Percentiles rank a stretch among this genome's conserved stretches.
These are phyloP conservation scores for Camponotus fellah DNA, from an alignment of 2,888 invertebrate species.

Conservation along the genomic window DNA sequence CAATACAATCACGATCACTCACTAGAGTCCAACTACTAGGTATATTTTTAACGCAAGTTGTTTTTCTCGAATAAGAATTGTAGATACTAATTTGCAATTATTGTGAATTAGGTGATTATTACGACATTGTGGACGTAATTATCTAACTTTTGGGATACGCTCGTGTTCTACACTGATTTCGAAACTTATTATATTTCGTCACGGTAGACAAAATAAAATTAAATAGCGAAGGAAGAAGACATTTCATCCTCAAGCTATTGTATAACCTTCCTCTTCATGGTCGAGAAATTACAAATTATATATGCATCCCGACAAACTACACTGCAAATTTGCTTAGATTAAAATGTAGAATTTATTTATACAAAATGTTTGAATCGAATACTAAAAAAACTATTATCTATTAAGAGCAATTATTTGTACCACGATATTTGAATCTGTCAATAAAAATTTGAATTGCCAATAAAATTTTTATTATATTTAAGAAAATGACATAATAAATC, in stretches of 20 bases:
- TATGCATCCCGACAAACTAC: background rate
- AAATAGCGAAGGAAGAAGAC: background rate
- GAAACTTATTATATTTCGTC: conserved; percentile 37
- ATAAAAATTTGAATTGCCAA: background rate
- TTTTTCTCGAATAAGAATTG: conserved; percentile 80
- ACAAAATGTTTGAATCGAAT: conserved; percentile 9
- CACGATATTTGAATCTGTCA: too few relatives aligned
- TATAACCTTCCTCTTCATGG: background rate
- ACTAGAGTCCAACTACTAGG: conserved; percentile 59
- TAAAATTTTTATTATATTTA: conserved; percentile 2
- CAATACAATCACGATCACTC: conserved; percentile 57
- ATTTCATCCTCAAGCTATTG: conserved; percentile 1
- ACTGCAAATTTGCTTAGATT: background rate
- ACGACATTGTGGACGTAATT: conserved; percentile 77
- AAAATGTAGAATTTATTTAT: background rate
- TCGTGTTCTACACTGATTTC: conserved; percentile 43
- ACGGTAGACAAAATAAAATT: conserved; percentile 8
- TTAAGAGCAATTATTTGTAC: background rate
- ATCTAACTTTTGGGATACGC: conserved; percentile 63
- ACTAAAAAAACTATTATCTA: background rate
- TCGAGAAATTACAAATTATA: conserved; percentile 21
- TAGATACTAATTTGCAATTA: conserved; percentile 82
- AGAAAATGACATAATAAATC: background rate
- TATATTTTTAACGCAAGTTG: conserved; percentile 66
- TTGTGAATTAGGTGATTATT: conserved; percentile 81